Evolutionary conservation across 2,888 invertebrate species (phyloP).

Genomic region (Melieria crassipennis): DNA sequence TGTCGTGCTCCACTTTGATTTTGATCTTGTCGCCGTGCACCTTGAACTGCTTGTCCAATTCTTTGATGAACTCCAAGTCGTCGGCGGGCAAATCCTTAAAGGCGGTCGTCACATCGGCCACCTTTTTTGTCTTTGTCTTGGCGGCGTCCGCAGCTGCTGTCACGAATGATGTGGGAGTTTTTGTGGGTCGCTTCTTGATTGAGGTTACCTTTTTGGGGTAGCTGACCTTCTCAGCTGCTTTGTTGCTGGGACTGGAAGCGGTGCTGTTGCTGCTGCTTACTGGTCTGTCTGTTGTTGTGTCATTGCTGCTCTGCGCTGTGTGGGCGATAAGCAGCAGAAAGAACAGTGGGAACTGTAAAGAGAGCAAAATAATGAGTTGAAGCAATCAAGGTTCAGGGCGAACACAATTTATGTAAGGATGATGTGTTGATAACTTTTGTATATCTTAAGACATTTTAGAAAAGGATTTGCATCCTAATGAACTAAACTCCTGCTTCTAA

Average conservation of each 20-base stretch:
- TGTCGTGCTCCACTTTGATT: constrained; percentile 63
- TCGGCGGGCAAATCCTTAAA: constrained; percentile 61
- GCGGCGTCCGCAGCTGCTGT: background rate
- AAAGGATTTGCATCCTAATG: too few relatives aligned
- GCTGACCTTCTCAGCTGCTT: constrained; percentile 44
- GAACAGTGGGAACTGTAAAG: constrained; percentile 41
- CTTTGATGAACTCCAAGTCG: constrained; percentile 64
- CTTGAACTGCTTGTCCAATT: constrained; percentile 65
- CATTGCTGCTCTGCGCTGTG: constrained; percentile 37
- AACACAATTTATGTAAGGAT: too few relatives aligned
- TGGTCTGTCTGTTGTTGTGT: constrained; percentile 18
- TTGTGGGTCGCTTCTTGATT: constrained; percentile 56
- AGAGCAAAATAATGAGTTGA: background rate
- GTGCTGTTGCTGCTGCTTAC: too few relatives aligned
- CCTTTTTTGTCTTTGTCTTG: constrained; percentile 35
- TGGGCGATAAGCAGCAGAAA: constrained; percentile 42
- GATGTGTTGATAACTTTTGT: too few relatives aligned
- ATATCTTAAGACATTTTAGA: too few relatives aligned
- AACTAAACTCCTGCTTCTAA: too few relatives aligned
- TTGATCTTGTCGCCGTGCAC: constrained; percentile 63
- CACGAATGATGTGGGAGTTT: constrained; percentile 46
- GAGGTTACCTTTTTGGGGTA: constrained; percentile 62
- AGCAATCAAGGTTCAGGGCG: background rate
- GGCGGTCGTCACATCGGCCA: constrained; percentile 48
- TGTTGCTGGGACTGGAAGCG: constrained; percentile 22